Base-by-base conservation (phyloP, 2,888 invertebrate species). In the Xestia sexstrigata region DNA sequence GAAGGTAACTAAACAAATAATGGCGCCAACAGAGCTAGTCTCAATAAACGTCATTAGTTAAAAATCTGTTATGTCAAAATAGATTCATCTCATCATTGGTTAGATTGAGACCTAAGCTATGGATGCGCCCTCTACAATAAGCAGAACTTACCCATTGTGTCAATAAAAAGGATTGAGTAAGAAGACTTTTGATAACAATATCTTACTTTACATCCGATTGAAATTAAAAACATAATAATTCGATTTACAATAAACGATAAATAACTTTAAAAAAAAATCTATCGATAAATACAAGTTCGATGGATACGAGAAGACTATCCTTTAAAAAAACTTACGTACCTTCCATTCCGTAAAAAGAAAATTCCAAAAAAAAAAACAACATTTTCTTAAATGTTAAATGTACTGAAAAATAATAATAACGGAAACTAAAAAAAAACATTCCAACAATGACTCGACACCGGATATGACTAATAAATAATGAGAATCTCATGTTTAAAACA, bases 401-500 rank as follows among this genome's bases (percentile, higher is more conserved):
- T 65, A 82, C 79, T 77, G 82, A 70, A 69, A 70, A 15, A 7
- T 17, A 45, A 49, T 47, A 45, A 45, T 49, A 74, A 70, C 35
- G 71, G 79, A 78, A 80, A 80, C 76, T 79, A 82, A 76, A 77
- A 76, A 84, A 92, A 81, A 85, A 93, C 93, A 94, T 94, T 94
- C 93, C 93, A 93, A 89, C 82, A 81, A 72, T 81, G 85, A 79
- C 86, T 73, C 81, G 83, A 83, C 86, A 88, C 84, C 87, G 87
- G 88, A 89, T 87, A 83, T 84, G 88, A 89, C 89, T 82, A 89
- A 88, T 90, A 79, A 79, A 90, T 85, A 86, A 86, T 91, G 84
- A 84, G 95, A 95, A 95, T 95, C 95, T 95, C 95, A 91, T 90
- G 84, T 88, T 75, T 49, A 35, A 49, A 73, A 82, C 30, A 49